Evolutionary conservation across 2,888 invertebrate genomes (phyloP).

Genomic region (Cephus pygmeus): DNA sequence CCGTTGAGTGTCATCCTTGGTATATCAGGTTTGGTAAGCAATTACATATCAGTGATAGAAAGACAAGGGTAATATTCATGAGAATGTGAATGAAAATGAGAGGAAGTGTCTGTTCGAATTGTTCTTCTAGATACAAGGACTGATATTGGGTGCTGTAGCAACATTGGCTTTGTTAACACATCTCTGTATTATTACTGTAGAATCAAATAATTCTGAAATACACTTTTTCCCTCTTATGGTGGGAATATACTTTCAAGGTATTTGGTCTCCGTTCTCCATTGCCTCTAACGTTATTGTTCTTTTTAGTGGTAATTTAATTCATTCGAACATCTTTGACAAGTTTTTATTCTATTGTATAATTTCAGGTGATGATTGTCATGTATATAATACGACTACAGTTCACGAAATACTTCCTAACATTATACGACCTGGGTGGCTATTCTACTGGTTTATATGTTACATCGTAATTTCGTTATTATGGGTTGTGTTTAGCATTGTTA

Average conservation of each 20-base stretch:
- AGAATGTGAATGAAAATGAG: neutral
- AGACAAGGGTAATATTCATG: neutral
- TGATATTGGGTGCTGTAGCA: conserved; percentile 3
- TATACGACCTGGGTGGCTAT: conserved; percentile 13
- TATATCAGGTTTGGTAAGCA: conserved; percentile 16
- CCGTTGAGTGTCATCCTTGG: conserved; percentile 14
- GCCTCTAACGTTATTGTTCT: neutral
- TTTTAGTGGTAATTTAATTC: neutral
- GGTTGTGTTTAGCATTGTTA: conserved; percentile 15
- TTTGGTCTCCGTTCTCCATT: neutral
- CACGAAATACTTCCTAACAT: conserved; percentile 3
- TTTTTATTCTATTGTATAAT: neutral
- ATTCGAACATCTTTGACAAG: neutral
- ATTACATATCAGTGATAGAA: neutral
- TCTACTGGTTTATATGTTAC: conserved; percentile 13
- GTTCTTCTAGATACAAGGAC: conserved; percentile 13
- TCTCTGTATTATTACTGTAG: conserved; percentile 12
- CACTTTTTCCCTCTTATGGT: conserved; percentile 9
- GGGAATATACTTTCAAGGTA: conserved; percentile 19
- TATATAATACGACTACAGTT: conserved; percentile 12
- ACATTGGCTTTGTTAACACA: conserved; percentile 10
- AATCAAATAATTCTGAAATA: conserved; percentile 1
- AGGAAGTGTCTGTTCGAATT: neutral
- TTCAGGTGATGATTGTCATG: conserved; percentile 11
- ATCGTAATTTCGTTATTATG: conserved; percentile 10